A percentile compares a stretch with the other conserved stretches of the same genome.
Evolutionary conservation across 1,140 invertebrate genomes (phyloP).

Genomic region (Pseudachorutes palmiensis): DNA sequence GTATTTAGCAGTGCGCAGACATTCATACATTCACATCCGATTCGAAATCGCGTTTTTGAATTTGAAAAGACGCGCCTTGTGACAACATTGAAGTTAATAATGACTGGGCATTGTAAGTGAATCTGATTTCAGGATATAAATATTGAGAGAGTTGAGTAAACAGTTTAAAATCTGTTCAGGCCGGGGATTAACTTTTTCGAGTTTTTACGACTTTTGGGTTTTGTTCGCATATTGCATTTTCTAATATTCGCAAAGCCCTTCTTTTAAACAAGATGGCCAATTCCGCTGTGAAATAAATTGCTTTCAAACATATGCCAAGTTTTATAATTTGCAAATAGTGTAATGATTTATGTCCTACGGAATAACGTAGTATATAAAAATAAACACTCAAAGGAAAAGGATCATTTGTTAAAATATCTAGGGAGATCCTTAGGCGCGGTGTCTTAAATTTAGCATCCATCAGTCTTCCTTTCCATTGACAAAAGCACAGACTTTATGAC

Average conservation of each 20-base stretch:
- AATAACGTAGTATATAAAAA: not conserved
- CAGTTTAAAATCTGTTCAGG: conserved; percentile 1
- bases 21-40: too few relatives aligned
- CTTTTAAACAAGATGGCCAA: too few relatives aligned
- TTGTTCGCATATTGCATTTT: too few relatives aligned
- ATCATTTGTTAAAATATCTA: not conserved
- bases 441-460: too few relatives aligned
- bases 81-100: not conserved
- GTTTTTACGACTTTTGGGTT: too few relatives aligned
- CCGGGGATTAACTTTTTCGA: too few relatives aligned
- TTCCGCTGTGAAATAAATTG: too few relatives aligned
- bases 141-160: conserved; percentile 26
- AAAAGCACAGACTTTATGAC: too few relatives aligned
- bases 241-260: too few relatives aligned
- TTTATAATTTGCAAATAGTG: conserved; percentile 2
- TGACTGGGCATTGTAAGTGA: conserved; percentile 4
- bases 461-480: too few relatives aligned
- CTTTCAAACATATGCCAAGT: not conserved
- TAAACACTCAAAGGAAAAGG: not conserved
- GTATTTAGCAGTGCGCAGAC: not conserved
- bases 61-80: not conserved
- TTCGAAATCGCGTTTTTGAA: too few relatives aligned
- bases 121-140: conserved; percentile 32
- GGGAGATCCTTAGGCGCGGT: too few relatives aligned
- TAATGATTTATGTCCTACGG: not conserved